A percentile compares a stretch with the other conserved stretches of the same genome.
Evolutionary conservation across 2,888 invertebrate species (phyloP).

Genomic region (Limnephilus lunatus): DNA sequence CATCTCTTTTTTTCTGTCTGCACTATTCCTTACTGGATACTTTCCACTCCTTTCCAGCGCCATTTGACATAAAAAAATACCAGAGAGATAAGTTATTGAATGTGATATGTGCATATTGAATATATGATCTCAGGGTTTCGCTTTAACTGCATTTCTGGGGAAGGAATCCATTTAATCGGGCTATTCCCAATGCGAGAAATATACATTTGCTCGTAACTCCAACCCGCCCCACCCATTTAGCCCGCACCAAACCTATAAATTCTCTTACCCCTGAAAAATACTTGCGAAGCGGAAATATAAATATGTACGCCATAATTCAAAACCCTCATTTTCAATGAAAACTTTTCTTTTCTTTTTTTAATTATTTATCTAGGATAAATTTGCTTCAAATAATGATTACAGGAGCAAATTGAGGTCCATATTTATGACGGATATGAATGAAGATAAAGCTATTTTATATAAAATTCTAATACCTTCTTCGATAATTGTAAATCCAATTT

Average conservation of each 20-base stretch:
- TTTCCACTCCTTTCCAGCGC: neutral
- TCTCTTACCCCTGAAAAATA: conserved; percentile 3
- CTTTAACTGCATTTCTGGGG: conserved; percentile 26
- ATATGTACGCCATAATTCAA: neutral
- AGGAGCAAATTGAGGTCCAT: too few relatives aligned
- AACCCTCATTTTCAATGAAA: neutral
- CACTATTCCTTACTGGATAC: neutral
- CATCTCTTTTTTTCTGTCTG: neutral
- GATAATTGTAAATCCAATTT: too few relatives aligned
- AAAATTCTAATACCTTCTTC: too few relatives aligned
- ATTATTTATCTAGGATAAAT: neutral
- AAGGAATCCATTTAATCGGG: conserved; percentile 2
- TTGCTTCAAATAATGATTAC: neutral
- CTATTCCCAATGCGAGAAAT: conserved; percentile 15
- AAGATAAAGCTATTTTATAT: too few relatives aligned
- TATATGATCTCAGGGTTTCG: neutral
- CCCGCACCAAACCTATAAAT: neutral
- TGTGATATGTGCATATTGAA: conserved; percentile 20
- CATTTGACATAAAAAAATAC: neutral
- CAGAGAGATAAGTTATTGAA: neutral
- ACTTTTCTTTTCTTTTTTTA: neutral
- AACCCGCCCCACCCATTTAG: neutral
- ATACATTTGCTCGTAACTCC: conserved; percentile 1
- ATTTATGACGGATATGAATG: too few relatives aligned
- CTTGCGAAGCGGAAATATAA: neutral